phyloP scores from a whole-genome alignment of 2,888 invertebrate species.

The Cheilosia variabilis region DNA sequence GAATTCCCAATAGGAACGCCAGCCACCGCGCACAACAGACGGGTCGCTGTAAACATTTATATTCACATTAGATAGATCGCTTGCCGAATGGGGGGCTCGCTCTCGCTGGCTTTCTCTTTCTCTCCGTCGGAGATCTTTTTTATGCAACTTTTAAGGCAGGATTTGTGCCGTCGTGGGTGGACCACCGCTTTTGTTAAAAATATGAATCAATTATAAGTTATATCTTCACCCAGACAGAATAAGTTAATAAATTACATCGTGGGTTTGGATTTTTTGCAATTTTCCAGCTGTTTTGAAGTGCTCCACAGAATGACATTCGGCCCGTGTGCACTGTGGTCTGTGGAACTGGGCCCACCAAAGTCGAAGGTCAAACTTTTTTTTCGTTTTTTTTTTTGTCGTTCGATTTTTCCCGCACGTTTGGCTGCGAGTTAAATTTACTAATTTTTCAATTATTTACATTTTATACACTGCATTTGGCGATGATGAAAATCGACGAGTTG shows the following conservation, averaged over 20 bases:
- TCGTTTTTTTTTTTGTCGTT: not conserved
- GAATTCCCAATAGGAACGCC: slow-evolving; percentile 1
- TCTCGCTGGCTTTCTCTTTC: not conserved
- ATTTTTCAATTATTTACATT: slow-evolving; percentile 63
- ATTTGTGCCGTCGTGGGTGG: slow-evolving; percentile 39
- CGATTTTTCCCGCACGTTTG: slow-evolving; percentile 19
- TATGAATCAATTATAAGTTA: slow-evolving; percentile 7
- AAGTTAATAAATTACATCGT: not conserved
- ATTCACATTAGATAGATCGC: slow-evolving; percentile 3
- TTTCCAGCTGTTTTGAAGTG: slow-evolving; percentile 62
- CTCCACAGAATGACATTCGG: slow-evolving; percentile 39
- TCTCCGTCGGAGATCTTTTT: not conserved
- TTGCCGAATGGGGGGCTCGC: not conserved
- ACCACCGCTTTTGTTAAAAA: slow-evolving; percentile 7
- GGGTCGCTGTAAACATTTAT: not conserved
- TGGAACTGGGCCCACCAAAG: not conserved
- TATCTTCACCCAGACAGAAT: not conserved
- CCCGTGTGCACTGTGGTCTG: slow-evolving; percentile 23
- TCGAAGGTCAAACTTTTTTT: slow-evolving; percentile 64
- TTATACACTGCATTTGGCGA: slow-evolving; percentile 60
- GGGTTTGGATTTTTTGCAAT: slow-evolving; percentile 16
- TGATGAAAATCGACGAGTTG: slow-evolving; percentile 7
- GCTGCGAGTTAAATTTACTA: not conserved
- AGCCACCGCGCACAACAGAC: not conserved
- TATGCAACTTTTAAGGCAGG: slow-evolving; percentile 21